A percentile compares a stretch with the other conserved stretches of the same genome.
Evolutionary conservation across 2,113 vertebrate genomes (phyloP).

Genomic region (Mobula hypostoma): DNA sequence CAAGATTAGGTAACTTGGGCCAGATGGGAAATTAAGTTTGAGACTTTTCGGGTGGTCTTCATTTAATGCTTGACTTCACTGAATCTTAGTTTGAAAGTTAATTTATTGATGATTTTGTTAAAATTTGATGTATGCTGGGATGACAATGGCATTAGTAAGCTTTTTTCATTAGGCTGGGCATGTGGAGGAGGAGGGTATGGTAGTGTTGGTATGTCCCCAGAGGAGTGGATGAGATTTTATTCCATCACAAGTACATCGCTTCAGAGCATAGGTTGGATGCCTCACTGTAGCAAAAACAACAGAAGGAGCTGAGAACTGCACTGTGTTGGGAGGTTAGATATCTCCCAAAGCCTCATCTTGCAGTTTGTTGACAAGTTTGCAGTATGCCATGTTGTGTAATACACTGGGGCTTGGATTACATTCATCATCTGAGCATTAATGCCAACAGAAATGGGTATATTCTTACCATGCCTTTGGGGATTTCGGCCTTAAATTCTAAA

Average conservation of each 20-base stretch:
- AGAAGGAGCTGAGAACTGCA: neutral
- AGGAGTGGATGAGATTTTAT: neutral
- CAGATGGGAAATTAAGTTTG: neutral
- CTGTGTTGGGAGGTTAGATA: neutral
- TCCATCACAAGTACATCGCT: neutral
- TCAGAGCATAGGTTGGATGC: neutral
- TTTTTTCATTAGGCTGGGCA: neutral
- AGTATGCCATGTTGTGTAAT: neutral
- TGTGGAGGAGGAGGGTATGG: neutral
- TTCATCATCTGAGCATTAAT: neutral
- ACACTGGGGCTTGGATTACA: neutral
- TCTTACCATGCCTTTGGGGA: neutral
- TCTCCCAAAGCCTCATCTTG: neutral
- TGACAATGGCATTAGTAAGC: neutral
- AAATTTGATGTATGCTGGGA: neutral
- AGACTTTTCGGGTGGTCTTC: neutral
- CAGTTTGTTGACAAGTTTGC: neutral
- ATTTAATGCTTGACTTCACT: neutral
- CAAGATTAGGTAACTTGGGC: neutral
- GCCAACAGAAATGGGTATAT: neutral
- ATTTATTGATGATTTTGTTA: neutral
- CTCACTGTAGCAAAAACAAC: neutral
- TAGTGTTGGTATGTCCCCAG: neutral
- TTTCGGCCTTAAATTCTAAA: neutral
- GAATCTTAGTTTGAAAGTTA: neutral